Evolutionary conservation across 2,797 vertebrate species (phyloP).

Genomic region (Halcyon leucocephala): DNA sequence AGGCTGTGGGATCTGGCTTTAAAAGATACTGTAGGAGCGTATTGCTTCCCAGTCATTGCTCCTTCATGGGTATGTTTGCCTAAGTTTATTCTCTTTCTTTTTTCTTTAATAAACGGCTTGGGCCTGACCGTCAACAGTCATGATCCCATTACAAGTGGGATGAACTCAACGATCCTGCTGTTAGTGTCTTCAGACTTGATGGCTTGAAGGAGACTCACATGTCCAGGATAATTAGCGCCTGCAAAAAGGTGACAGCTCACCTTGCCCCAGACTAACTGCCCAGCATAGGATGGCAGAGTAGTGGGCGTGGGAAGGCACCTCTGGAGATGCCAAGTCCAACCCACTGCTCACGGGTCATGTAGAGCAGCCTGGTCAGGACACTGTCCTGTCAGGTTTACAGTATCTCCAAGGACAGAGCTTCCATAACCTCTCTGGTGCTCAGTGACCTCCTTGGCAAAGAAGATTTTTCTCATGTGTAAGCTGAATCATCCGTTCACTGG

Average conservation of each 20-base stretch:
- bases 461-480: neutral
- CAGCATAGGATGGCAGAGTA: neutral
- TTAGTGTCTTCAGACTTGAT: neutral
- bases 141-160: neutral
- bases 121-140: neutral
- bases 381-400: neutral
- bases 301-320: neutral
- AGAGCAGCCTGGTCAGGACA: neutral
- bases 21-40: neutral
- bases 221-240: neutral
- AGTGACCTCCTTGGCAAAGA: neutral
- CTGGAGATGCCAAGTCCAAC: neutral
- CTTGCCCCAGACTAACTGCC: neutral
- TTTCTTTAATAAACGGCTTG: neutral
- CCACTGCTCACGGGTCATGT: neutral
- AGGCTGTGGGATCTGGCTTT: neutral
- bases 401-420: neutral
- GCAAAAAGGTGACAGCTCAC: neutral
- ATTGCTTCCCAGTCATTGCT: neutral
- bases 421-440: neutral
- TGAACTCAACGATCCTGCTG: neutral
- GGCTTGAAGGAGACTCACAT: fast-evolving
- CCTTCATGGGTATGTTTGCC: neutral
- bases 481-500: neutral
- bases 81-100: neutral